Conservation (phyloP, 2,113 vertebrate species). For the Canis aureus region DNA sequence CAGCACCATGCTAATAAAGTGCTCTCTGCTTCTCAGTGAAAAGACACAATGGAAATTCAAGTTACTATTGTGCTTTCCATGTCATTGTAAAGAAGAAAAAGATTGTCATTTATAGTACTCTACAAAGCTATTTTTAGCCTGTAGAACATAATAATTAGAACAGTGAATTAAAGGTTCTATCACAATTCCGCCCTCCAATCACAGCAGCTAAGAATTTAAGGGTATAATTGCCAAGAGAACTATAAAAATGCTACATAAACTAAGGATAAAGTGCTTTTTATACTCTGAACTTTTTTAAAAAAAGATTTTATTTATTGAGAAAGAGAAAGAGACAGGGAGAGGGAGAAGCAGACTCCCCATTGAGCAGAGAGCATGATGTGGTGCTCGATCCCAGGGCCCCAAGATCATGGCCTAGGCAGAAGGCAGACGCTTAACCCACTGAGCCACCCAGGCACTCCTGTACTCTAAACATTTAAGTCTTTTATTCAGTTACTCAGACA, state of each 20-base stretch:
- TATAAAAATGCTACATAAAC: not conserved
- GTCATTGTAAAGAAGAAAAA: conserved; percentile 52
- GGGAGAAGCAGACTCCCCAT: no score
- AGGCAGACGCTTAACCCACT: no score
- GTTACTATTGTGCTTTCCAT: not conserved
- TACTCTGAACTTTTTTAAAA: not conserved
- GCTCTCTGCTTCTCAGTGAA: not conserved
- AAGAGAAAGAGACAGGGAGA: no score
- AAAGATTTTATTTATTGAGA: no score
- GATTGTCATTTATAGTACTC: conserved; percentile 45
- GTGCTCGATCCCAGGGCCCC: no score
- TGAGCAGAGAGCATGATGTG: no score
- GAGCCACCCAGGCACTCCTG: no score
- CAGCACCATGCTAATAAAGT: not conserved
- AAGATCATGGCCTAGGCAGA: no score
- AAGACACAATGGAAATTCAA: conserved; percentile 2
- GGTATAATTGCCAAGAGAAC: not conserved
- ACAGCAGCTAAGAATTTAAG: conserved; percentile 20
- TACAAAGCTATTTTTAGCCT: conserved; percentile 32
- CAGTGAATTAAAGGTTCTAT: conserved; percentile 62
- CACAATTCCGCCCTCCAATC: not conserved
- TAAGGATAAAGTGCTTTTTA: not conserved
- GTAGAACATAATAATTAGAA: conserved; percentile 46
- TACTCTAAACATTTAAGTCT: not conserved
- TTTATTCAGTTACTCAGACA: not conserved